phyloP scores from a whole-genome alignment of 1,140 invertebrate species.

The Dryas iulia region DNA sequence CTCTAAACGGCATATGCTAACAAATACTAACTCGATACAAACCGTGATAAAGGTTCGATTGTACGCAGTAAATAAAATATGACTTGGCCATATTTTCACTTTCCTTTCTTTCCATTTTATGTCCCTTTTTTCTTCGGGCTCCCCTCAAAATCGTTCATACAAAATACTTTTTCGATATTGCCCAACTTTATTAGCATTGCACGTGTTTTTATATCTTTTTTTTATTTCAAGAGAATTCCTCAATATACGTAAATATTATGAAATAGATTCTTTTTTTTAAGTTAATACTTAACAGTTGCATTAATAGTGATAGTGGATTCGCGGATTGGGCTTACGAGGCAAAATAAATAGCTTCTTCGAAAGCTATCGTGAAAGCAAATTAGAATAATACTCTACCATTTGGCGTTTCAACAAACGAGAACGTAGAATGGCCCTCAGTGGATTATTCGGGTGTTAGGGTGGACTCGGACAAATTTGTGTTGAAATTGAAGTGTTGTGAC shows the following conservation, averaged over 20 bases:
- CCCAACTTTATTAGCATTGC: constrained; percentile 75
- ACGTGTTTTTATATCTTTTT: constrained; percentile 74
- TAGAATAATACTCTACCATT: constrained; percentile 79
- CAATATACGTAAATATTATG: not conserved
- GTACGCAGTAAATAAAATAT: constrained; percentile 81
- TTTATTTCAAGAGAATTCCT: constrained; percentile 46
- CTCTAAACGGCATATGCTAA: constrained; percentile 58
- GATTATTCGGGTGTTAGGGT: constrained; percentile 70
- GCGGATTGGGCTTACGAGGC: constrained; percentile 57
- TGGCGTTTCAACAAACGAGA: constrained; percentile 77
- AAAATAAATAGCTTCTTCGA: constrained; percentile 77
- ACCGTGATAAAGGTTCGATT: constrained; percentile 79
- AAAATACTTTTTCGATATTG: constrained; percentile 77
- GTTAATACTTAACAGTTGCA: not conserved
- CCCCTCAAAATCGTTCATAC: constrained; percentile 71
- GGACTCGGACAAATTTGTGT: constrained; percentile 70
- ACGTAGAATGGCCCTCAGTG: constrained; percentile 70
- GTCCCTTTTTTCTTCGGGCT: constrained; percentile 66
- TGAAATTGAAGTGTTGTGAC: constrained; percentile 72
- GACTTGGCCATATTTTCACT: constrained; percentile 76
- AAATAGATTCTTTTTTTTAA: not conserved
- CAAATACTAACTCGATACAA: constrained; percentile 72
- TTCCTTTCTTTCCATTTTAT: constrained; percentile 75
- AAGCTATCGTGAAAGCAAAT: constrained; percentile 77
- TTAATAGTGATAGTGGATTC: constrained; percentile 18